Evolutionary conservation across 1,140 invertebrate species (phyloP), one percentile per base, ranked within the genome.

Genomic region (Lysiphlebus fabarum): DNA sequence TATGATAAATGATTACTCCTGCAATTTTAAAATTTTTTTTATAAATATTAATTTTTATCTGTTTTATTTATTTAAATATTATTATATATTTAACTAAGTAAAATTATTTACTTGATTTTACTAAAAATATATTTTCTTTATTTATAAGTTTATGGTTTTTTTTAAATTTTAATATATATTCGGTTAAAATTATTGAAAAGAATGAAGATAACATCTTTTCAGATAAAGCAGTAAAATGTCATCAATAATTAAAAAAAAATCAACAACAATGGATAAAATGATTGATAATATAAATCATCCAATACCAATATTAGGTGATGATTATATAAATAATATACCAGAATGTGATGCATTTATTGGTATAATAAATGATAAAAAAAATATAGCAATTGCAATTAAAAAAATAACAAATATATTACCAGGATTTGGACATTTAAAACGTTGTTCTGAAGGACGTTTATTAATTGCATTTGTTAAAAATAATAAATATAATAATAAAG

Each of bases 381-480:
- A 84, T 11, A 86, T 86, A n/a, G 87, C 86, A 5, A 80, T 75
- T 61, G 80, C 86, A 0, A 84, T 92, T 26, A 36, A 84, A 83
- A 71, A 70, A 78, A 65, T 82, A 77, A 58, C 65, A 81, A 59
- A 84, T 81, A 11, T 73, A 6, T 53, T 91, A 34, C 82, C 82
- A 4, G 74, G 80, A 12, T 81, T 92, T 14, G 77, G 81, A 38
- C 89, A 92, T 75, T 74, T 93, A 10, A 93, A 92, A 70, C 82
- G 90, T 53, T 87, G 90, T 4, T 79, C 79, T n/a, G 79, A 81
- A 6, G 77, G 75, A n/a, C 78, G 84, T 7, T 76, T 90, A 7
- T 68, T 91, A 8, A 64, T 91, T 10, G 84, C 84, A 59, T 78
- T 80, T 0, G 61, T 67, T 1, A 44, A 41, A 12, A 37, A 41